Base-by-base conservation (phyloP, 2,113 vertebrate genomes). In the Jacana jacana region DNA sequence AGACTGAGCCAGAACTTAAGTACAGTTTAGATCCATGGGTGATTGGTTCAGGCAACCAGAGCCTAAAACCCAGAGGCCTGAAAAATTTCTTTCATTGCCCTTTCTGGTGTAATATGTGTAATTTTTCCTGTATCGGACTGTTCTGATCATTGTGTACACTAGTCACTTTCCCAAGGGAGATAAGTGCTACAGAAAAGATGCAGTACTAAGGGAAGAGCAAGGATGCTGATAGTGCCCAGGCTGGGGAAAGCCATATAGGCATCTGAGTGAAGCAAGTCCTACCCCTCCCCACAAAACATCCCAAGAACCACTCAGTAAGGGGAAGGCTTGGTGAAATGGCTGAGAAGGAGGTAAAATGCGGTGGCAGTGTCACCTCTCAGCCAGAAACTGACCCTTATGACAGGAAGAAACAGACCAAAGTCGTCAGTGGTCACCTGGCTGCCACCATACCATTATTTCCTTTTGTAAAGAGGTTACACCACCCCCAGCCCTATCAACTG, bases 391-490 rank as follows among this genome's bases (percentile, higher is more conserved):
- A 28, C 27, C 37, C 6, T 46, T 58, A 10, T 16, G 52, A 24
- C 17, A 25, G 27, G 42, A 64, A 37, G 42, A 64, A 79, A 68
- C 20, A 63, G 37, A 25, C 10, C 17, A 22, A 70, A 57, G n/a
- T 11, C 7, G 8, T 23, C 86, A 25, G 40, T 13, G 65, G 40
- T 28, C 40, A 39, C 46, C 31, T 66, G 55, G 46, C 20, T 84
- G 51, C 61, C 81, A 51, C 69, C 19, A 10, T 4, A 8, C 3
- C 55, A 40, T 24, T 0, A 0, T 11, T 63, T 31, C 54, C 18
- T 46, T n/a, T 44, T n/a, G 17, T 64, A 60, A 1, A 1, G 30
- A 68, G 42, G 8, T 19, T 6, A 7, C 27, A 46, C 7, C 27
- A 48, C 20, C 35, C 31, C 17, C 72, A 71, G 44, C 30, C 54